phyloP scores from a whole-genome alignment of 2,113 vertebrate species.

The Mystacornis crossleyi region DNA sequence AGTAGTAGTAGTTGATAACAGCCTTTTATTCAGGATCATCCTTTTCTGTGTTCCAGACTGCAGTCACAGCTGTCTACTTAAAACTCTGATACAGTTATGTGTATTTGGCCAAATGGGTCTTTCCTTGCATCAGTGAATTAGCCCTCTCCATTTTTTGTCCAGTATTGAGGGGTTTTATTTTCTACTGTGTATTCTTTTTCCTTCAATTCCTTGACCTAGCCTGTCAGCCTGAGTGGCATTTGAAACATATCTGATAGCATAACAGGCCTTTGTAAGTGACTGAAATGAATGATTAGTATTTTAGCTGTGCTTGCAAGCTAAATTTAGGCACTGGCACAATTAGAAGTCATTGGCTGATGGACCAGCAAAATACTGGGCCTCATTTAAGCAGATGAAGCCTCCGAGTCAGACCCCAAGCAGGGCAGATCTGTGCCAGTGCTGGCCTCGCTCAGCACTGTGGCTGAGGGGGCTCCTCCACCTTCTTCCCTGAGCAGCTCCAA shows the following conservation, averaged over 20 bases:
- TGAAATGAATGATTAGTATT: neutral
- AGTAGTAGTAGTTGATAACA: neutral
- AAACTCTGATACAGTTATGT: neutral
- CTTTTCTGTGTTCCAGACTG: neutral
- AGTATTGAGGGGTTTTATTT: neutral
- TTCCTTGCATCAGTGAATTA: neutral
- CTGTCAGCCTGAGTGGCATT: neutral
- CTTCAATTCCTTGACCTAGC: neutral
- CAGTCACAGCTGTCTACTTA: neutral
- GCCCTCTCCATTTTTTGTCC: neutral
- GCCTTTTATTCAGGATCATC: neutral
- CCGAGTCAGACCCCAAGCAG: neutral
- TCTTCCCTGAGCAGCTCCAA: neutral
- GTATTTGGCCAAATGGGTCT: constrained; percentile 21
- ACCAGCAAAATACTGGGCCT: neutral
- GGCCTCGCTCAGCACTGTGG: rapidly evolving
- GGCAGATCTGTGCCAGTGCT: neutral
- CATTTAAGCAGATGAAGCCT: neutral
- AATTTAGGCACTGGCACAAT: neutral
- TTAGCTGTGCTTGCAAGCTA: neutral
- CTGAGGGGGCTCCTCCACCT: neutral
- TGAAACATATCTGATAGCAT: neutral
- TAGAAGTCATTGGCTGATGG: neutral
- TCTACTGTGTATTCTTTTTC: neutral
- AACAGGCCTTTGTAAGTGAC: neutral